Base-by-base conservation (phyloP, 2,888 invertebrate genomes). In the Nebria brevicollis region DNA sequence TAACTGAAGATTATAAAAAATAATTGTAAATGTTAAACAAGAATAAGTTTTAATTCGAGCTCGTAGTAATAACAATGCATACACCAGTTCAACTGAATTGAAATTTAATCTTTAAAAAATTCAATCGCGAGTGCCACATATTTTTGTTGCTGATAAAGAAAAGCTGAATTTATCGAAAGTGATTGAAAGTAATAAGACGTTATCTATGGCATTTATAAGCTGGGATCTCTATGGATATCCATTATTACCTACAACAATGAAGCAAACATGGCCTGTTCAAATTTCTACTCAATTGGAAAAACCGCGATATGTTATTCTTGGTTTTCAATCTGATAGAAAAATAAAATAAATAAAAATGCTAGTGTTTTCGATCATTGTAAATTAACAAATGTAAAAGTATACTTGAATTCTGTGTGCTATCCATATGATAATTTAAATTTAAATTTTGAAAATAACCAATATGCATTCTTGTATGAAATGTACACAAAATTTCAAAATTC, bases 391-490 rank as follows among this genome's bases (percentile, higher is more conserved):
- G n/a, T n/a, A n/a, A n/a, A n/a, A n/a, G n/a, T n/a, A n/a, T n/a
- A n/a, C n/a, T n/a, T n/a, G n/a, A n/a, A n/a, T n/a, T n/a, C n/a
- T n/a, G n/a, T n/a, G n/a, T n/a, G n/a, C n/a, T n/a, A n/a, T n/a
- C n/a, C n/a, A n/a, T n/a, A n/a, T n/a, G n/a, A n/a, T n/a, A n/a
- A n/a, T n/a, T n/a, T n/a, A n/a, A n/a, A n/a, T n/a, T n/a, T n/a
- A 41, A 84, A 85, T 43, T 86, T 86, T 84, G 78, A 78, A 8
- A 83, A 84, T 8, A 84, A 86, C 64, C 83, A 84, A 42, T 85
- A 73, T 77, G 83, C 85, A 11, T 26, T 84, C 34, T 72, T 85
- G 10, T 86, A 86, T 82, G 84, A 85, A 1, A 85, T 85, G 84
- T 86, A 85, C 82, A 68, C 77, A 1, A 83, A 85, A n/a, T 86